phyloP scores from a whole-genome alignment of 2,797 vertebrate species.

The Centroberyx gerrardi region DNA sequence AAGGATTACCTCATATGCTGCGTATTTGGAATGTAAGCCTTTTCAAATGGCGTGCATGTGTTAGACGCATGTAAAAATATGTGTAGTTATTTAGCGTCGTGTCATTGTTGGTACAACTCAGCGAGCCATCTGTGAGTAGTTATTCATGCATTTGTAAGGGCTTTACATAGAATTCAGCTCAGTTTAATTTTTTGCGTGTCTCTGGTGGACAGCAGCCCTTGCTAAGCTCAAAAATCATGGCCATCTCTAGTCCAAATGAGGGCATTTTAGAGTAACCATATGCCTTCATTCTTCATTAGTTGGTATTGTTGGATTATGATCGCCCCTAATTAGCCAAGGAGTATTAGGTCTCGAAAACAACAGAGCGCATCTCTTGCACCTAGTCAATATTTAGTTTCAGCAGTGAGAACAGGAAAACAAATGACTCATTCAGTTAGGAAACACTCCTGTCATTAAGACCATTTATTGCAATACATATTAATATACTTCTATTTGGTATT shows the following conservation, averaged over 20 bases:
- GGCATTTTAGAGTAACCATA: not conserved
- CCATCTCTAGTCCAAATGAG: not conserved
- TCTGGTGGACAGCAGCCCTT: too few relatives aligned
- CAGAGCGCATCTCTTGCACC: constrained; percentile 24
- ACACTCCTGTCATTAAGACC: not conserved
- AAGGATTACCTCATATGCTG: constrained; percentile 28
- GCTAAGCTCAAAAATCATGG: not conserved
- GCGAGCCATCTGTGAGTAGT: too few relatives aligned
- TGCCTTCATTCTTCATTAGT: not conserved
- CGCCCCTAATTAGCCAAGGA: constrained; percentile 45
- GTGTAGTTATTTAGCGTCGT: constrained; percentile 15
- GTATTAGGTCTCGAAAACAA: not conserved
- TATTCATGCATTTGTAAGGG: too few relatives aligned
- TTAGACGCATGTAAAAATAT: not conserved
- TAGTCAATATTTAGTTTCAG: constrained; percentile 55
- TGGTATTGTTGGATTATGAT: constrained; percentile 42
- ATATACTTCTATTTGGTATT: too few relatives aligned
- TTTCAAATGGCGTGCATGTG: constrained; percentile 19
- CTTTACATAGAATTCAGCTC: too few relatives aligned
- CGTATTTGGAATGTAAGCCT: constrained; percentile 16
- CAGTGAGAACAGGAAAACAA: constrained; percentile 51
- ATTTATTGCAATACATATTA: too few relatives aligned
- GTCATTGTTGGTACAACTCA: not conserved
- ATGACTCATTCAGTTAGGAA: constrained; percentile 47
- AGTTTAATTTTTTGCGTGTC: too few relatives aligned